Evolutionary conservation across 2,888 invertebrate species (phyloP).

Genomic region (Pristionchus exspectatus): DNA sequence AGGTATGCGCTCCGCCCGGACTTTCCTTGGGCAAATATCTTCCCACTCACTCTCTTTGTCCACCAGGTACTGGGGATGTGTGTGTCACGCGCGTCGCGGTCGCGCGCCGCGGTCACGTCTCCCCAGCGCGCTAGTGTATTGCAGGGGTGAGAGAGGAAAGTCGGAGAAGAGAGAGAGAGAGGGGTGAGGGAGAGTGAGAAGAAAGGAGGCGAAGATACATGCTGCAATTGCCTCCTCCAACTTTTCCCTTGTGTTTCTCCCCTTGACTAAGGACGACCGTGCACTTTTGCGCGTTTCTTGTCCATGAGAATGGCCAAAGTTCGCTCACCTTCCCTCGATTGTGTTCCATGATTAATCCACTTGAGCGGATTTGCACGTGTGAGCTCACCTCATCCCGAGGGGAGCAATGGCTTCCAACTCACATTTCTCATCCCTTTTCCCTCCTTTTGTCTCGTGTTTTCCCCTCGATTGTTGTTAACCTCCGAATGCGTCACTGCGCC

Average conservation of each 20-base stretch:
- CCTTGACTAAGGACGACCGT: neutral
- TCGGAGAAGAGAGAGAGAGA: slow-evolving; percentile 18
- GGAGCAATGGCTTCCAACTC: neutral
- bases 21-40: neutral
- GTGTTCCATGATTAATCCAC: neutral
- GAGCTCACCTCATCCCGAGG: neutral
- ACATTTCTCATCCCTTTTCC: neutral
- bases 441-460: neutral
- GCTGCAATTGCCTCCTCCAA: slow-evolving; percentile 12
- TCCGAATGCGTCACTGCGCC: neutral
- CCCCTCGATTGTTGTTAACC: neutral
- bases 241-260: slow-evolving; percentile 5
- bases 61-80: slow-evolving; percentile 21
- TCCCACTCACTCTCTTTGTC: neutral
- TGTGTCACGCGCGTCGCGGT: slow-evolving; percentile 45
- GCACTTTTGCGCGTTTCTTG: slow-evolving; percentile 17
- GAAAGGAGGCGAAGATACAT: neutral
- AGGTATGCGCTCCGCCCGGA: neutral
- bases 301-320: neutral
- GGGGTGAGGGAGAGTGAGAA: slow-evolving; percentile 12
- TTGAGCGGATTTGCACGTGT: neutral
- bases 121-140: slow-evolving; percentile 17
- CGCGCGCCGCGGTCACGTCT: slow-evolving; percentile 26
- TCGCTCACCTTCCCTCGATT: neutral
- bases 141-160: slow-evolving; percentile 6